A percentile compares a stretch with the other conserved stretches of the same genome.
These are phyloP conservation scores for Pachliopta kotzebuea DNA, from an alignment of 2,888 invertebrate genomes.

Conservation along the genomic window DNA sequence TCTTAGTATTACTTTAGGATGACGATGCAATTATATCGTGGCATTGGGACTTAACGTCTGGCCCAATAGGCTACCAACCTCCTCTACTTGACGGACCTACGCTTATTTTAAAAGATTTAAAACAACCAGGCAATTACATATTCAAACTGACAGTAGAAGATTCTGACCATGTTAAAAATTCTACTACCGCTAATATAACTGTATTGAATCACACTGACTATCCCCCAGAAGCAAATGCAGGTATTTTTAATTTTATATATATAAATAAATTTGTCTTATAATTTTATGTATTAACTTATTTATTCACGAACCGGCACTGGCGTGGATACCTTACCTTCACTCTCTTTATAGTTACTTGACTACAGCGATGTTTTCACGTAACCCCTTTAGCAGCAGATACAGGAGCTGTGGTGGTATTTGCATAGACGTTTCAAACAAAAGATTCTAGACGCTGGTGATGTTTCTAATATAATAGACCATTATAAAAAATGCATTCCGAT, in stretches of 20 bases:
- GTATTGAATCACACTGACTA: constrained; percentile 96
- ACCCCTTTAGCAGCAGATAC: too few species aligned
- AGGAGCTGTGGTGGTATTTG: too few species aligned
- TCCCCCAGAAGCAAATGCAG: constrained; percentile 96
- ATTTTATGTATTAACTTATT: neutral
- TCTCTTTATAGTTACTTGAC: too few species aligned
- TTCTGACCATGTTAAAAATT: constrained; percentile 92
- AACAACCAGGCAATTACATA: constrained; percentile 93
- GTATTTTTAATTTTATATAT: constrained; percentile 45
- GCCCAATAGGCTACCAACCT: constrained; percentile 92
- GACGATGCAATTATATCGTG: constrained; percentile 93
- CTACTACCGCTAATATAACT: constrained; percentile 92
- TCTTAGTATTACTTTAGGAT: constrained; percentile 62
- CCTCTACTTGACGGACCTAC: constrained; percentile 89
- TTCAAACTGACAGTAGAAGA: constrained; percentile 95
- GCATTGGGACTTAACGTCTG: constrained; percentile 95
- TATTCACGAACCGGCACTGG: neutral
- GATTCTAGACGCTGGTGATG: too few species aligned
- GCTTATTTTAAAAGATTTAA: constrained; percentile 90
- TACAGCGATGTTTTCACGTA: too few species aligned
- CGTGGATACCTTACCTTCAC: too few species aligned
- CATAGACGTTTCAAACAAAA: too few species aligned
- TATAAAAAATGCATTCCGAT: too few species aligned
- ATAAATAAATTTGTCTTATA: neutral
- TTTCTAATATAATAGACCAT: too few species aligned